phyloP scores from a whole-genome alignment of 2,797 vertebrate genomes.

The Merluccius polli region DNA sequence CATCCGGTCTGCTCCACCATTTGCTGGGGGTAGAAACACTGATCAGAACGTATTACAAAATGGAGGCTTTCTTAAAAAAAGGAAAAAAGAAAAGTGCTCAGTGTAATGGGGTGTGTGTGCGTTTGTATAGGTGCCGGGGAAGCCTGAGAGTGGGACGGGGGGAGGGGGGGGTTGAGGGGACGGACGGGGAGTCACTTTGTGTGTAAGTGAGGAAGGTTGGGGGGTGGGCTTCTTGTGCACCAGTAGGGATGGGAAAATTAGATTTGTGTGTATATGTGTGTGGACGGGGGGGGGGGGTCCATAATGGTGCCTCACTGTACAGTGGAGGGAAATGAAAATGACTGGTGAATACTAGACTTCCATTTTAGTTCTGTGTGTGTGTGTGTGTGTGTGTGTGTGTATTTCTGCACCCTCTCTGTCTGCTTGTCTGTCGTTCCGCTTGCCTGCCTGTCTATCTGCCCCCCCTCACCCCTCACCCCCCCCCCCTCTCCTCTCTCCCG shows the following conservation, averaged over 20 bases:
- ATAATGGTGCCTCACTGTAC: slow-evolving; percentile 63
- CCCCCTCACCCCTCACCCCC: slow-evolving; percentile 29
- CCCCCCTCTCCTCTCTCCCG: slow-evolving; percentile 19
- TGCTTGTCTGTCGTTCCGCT: slow-evolving; percentile 45
- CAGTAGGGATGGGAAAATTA: slow-evolving; percentile 76
- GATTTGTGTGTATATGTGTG: slow-evolving; percentile 66
- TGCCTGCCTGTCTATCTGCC: neutral
- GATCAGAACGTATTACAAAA: slow-evolving; percentile 83
- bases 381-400: slow-evolving; percentile 16
- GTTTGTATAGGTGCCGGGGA: slow-evolving; percentile 28
- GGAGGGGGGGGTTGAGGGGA: slow-evolving; percentile 46
- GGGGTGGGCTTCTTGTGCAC: slow-evolving; percentile 55
- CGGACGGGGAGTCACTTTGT: neutral
- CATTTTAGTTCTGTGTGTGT: slow-evolving; percentile 35
- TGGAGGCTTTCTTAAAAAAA: slow-evolving; percentile 77
- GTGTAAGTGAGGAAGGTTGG: slow-evolving; percentile 4
- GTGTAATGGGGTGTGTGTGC: slow-evolving; percentile 68
- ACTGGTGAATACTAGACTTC: slow-evolving; percentile 60
- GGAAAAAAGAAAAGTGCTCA: slow-evolving; percentile 41
- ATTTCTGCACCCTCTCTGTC: slow-evolving; percentile 24
- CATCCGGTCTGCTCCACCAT: slow-evolving; percentile 73
- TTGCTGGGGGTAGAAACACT: slow-evolving; percentile 74
- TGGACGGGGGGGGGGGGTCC: slow-evolving; percentile 47
- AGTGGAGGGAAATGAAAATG: slow-evolving; percentile 66
- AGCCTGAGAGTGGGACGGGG: slow-evolving; percentile 46